Conservation (phyloP, 1,140 invertebrate species). For the Drosophila fuyamai region DNA sequence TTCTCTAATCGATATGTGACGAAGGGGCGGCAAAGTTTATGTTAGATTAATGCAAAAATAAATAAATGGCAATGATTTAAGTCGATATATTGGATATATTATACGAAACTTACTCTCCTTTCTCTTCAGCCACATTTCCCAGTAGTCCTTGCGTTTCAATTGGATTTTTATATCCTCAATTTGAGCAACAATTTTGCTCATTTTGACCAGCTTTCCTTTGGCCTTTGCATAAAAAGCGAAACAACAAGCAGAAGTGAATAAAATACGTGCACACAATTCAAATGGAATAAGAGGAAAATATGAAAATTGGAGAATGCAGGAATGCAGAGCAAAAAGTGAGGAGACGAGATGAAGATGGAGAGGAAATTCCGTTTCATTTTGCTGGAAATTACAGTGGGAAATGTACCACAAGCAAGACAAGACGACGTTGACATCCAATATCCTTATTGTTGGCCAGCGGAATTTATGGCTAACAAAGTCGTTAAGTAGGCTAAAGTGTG, state of each 20-base stretch:
- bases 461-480: constrained; percentile 79
- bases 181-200: constrained; percentile 60
- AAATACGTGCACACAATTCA: constrained; percentile 67
- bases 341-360: constrained; percentile 6
- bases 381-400: constrained; percentile 57
- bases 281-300: constrained; percentile 60
- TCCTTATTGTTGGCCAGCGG: constrained; percentile 74
- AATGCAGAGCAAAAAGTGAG: constrained; percentile 19
- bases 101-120: not conserved
- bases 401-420: constrained; percentile 49
- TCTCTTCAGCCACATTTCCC: not conserved
- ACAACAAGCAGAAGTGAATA: constrained; percentile 50
- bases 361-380: constrained; percentile 51
- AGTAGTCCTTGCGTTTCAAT: not conserved
- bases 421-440: constrained; percentile 75
- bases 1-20: constrained; percentile 54
- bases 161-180: constrained; percentile 18
- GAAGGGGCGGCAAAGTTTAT: constrained; percentile 11
- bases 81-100: not conserved
- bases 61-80: constrained; percentile 2
- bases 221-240: constrained; percentile 14
- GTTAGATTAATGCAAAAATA: constrained; percentile 17
- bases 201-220: constrained; percentile 48
- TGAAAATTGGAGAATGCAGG: constrained; percentile 66
- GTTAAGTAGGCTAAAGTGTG: constrained; percentile 69